Conservation (phyloP, 2,888 invertebrate genomes). For the Corbicula japonica region DNA sequence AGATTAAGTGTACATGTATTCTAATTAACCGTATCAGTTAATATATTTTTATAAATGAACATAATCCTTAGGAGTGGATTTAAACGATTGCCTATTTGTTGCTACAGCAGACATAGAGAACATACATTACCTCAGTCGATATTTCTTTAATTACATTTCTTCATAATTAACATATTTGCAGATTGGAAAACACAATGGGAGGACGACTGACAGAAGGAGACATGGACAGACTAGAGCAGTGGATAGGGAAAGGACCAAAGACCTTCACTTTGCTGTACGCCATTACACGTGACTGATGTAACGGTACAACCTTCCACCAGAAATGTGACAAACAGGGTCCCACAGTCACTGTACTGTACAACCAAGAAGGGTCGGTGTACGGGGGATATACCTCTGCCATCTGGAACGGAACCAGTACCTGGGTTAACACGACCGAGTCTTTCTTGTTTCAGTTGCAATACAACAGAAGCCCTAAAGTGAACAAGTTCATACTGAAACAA, state of each 20-base stretch:
- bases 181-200: constrained; percentile 32
- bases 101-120: too few species aligned
- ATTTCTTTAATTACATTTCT: too few species aligned
- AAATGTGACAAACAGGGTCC: constrained; percentile 68
- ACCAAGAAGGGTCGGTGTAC: constrained; percentile 59
- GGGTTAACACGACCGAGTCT: constrained; percentile 13
- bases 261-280: constrained; percentile 60
- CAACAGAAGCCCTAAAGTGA: constrained; percentile 12
- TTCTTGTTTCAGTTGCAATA: constrained; percentile 44
- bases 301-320: constrained; percentile 58
- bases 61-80: too few species aligned
- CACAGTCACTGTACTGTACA: constrained; percentile 67
- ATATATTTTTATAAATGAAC: too few species aligned
- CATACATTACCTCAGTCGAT: too few species aligned
- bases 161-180: too few species aligned
- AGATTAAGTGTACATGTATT: too few species aligned
- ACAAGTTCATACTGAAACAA: constrained; percentile 9
- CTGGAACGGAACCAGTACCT: constrained; percentile 43
- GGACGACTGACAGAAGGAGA: constrained; percentile 29
- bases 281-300: constrained; percentile 65
- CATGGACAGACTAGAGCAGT: constrained; percentile 56
- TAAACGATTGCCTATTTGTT: too few species aligned
- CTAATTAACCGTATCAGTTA: too few species aligned
- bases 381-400: constrained; percentile 59
- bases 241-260: constrained; percentile 60